Evolutionary conservation across 2,797 vertebrate genomes (phyloP).

Genomic region (Florisuga fusca): DNA sequence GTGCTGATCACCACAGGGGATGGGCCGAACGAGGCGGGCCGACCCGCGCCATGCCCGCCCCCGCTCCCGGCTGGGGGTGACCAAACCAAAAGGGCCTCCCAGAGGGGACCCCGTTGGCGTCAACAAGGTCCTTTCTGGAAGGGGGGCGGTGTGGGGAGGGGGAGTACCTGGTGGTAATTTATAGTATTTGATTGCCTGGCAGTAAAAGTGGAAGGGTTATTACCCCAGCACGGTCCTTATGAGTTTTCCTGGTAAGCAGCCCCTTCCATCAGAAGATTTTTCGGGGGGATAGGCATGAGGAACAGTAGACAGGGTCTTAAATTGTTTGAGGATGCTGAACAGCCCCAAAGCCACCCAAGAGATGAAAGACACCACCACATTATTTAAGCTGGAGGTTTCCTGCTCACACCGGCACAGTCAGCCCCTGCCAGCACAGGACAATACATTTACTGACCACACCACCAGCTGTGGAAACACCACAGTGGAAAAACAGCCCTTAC

Average conservation of each 20-base stretch:
- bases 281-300: background rate
- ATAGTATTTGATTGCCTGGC: background rate
- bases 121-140: background rate
- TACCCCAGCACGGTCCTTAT: background rate
- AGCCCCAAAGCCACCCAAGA: background rate
- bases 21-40: too few relatives aligned
- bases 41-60: background rate
- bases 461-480: background rate
- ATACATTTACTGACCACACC: accelerated
- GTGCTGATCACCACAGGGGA: background rate
- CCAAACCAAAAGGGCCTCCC: background rate
- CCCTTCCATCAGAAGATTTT: background rate
- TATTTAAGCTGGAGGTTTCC: background rate
- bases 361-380: background rate
- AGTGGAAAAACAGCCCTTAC: accelerated
- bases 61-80: background rate
- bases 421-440: background rate
- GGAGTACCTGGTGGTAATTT: background rate
- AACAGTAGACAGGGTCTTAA: background rate
- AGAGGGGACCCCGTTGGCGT: background rate
- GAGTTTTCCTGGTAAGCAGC: background rate
- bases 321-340: background rate
- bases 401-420: accelerated
- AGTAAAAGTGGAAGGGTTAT: background rate
- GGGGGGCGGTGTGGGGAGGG: background rate